Evolutionary conservation across 2,888 invertebrate species (phyloP), one percentile per base, ranked within the genome.

Genomic region (Callinectes sapidus): DNA sequence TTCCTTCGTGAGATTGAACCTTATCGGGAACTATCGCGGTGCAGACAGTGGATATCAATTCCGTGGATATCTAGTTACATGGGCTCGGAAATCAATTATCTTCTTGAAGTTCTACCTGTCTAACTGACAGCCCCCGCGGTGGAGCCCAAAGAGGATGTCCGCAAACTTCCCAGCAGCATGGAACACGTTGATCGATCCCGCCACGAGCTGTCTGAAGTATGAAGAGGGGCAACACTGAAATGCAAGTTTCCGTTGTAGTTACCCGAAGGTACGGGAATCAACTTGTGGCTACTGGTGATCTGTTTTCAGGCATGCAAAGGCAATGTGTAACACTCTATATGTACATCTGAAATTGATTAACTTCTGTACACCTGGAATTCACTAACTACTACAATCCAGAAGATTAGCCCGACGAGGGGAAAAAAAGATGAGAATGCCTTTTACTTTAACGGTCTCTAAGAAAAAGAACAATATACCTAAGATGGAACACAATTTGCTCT

Each of bases 71-170:
- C 13, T 71, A n/a, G 71, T 28, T 71, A 28, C 28, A 71, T 28
- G 71, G 28, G 71, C 28, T 71, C 13, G 28, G 71, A 10, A 71
- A 71, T 71, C 28, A n/a, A 71, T 71, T 71, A 23, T 71, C 3
- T 71, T 71, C 71, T n/a, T 71, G 28, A 71, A 71, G 71, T 71
- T 71, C 23, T 71, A 71, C n/a, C 71, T 71, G 71, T 71, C 28
- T 28, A n/a, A 71, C 2, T 71, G 71, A 71, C 71, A 71, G 71
- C 28, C 13, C n/a, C n/a, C 6, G 71, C n/a, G 71, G 28, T 3
- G 71, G n/a, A 71, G 2, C 28, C 71, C 71, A n/a, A 71, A 71
- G 28, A 23, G 71, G n/a, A 71, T 71, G 71, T 71, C 71, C 28
- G 28, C 71, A 71, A 28, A 71, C 71, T 28, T 71, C 71, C 28